phyloP scores from a whole-genome alignment of 2,888 invertebrate species.

The Melitaea athalia region DNA sequence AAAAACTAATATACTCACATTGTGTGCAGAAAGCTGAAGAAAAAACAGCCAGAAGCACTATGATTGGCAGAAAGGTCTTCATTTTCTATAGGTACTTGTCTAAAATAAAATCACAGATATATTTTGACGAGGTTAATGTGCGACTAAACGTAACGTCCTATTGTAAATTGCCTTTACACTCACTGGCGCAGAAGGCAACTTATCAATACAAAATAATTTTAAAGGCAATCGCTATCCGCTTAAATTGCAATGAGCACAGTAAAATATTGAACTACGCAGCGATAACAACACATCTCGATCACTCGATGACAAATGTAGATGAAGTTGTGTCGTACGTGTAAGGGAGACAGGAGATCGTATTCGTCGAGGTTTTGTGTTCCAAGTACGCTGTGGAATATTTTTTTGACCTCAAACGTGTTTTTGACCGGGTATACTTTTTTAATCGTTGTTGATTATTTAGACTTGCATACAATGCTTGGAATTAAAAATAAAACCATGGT shows the following conservation, averaged over 20 bases:
- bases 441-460: conserved; percentile 14
- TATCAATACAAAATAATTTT: conserved; percentile 63
- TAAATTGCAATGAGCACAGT: conserved; percentile 58
- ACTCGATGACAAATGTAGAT: conserved; percentile 64
- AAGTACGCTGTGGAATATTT: conserved; percentile 59
- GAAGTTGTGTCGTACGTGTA: conserved; percentile 53
- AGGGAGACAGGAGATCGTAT: conserved; percentile 60
- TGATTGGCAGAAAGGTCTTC: conserved; percentile 80
- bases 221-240: conserved; percentile 58
- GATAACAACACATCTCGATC: conserved; percentile 72
- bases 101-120: conserved; percentile 76
- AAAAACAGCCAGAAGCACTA: conserved; percentile 75
- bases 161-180: conserved; percentile 88
- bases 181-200: conserved; percentile 95
- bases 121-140: conserved; percentile 65
- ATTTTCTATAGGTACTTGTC: conserved; percentile 65
- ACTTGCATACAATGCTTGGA: neutral
- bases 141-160: conserved; percentile 43
- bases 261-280: conserved; percentile 75
- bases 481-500: conserved; percentile 15
- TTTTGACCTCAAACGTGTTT: conserved; percentile 32
- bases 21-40: conserved; percentile 81
- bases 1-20: conserved; percentile 83
- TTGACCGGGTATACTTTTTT: conserved; percentile 9
- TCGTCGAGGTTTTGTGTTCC: conserved; percentile 77